Percentiles rank a stretch among this genome's conserved stretches.
These are phyloP conservation scores for Sebastiscus albofasciatus DNA, from an alignment of 2,797 vertebrate genomes.

Conservation along the genomic window DNA sequence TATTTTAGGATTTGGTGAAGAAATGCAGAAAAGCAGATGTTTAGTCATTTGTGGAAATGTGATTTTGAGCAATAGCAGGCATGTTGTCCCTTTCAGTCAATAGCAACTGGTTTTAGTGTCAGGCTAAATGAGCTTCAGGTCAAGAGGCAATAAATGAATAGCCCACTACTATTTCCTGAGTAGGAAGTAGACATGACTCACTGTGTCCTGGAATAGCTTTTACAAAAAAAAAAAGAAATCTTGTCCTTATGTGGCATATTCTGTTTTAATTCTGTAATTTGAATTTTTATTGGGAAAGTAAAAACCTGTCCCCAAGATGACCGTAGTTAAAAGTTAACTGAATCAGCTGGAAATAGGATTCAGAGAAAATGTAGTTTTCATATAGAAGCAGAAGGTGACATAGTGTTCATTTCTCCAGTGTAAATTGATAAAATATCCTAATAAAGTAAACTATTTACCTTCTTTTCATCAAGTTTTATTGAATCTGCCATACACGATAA, in stretches of 20 bases:
- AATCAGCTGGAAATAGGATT: neutral
- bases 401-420: neutral
- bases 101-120: neutral
- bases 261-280: neutral
- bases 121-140: neutral
- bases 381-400: neutral
- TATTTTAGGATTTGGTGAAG: neutral
- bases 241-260: neutral
- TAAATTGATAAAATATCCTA: neutral
- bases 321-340: neutral
- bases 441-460: neutral
- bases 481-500: neutral
- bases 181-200: neutral
- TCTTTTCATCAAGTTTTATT: neutral
- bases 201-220: neutral
- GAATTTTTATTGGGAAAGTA: neutral
- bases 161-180: neutral
- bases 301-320: neutral
- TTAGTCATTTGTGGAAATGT: neutral
- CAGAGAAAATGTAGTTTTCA: neutral
- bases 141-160: constrained; percentile 5
- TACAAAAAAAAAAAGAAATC: neutral
- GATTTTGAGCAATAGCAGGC: neutral
- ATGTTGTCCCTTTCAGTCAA: neutral
- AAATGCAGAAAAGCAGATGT: neutral